Evolutionary conservation across 2,888 invertebrate species (phyloP).

Genomic region (Polia nebulosa): DNA sequence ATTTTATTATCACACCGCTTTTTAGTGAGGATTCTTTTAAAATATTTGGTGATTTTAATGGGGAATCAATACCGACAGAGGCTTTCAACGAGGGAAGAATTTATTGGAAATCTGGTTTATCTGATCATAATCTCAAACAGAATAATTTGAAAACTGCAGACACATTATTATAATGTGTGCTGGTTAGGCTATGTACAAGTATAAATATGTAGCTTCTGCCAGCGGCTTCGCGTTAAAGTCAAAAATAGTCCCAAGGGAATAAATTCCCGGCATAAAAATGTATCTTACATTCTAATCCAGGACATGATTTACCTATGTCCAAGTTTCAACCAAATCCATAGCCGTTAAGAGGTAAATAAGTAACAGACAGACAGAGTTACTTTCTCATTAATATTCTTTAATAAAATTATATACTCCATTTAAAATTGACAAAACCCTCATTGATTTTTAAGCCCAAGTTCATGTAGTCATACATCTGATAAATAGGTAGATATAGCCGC

Average conservation of each 20-base stretch:
- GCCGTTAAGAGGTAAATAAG: too few species aligned
- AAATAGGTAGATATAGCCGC: background rate
- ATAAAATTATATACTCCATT: background rate
- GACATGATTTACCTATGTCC: too few species aligned
- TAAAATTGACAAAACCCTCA: background rate
- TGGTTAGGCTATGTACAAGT: too few species aligned
- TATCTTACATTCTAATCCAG: too few species aligned
- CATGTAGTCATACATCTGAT: background rate
- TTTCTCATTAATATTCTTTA: too few species aligned
- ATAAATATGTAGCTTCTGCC: too few species aligned
- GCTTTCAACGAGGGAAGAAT: background rate
- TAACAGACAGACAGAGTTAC: too few species aligned
- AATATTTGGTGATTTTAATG: constrained; percentile 19
- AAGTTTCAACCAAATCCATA: too few species aligned
- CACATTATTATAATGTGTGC: too few species aligned
- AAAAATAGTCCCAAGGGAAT: too few species aligned
- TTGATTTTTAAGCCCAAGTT: background rate
- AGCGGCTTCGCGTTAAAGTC: too few species aligned
- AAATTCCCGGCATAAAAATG: too few species aligned
- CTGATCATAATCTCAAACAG: background rate
- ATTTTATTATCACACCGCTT: constrained; percentile 32
- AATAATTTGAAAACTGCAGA: background rate
- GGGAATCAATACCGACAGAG: background rate
- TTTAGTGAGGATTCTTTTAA: constrained; percentile 8
- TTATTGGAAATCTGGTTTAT: background rate